Evolutionary conservation across 2,113 vertebrate genomes (phyloP).

Genomic region (Guaruba guarouba): DNA sequence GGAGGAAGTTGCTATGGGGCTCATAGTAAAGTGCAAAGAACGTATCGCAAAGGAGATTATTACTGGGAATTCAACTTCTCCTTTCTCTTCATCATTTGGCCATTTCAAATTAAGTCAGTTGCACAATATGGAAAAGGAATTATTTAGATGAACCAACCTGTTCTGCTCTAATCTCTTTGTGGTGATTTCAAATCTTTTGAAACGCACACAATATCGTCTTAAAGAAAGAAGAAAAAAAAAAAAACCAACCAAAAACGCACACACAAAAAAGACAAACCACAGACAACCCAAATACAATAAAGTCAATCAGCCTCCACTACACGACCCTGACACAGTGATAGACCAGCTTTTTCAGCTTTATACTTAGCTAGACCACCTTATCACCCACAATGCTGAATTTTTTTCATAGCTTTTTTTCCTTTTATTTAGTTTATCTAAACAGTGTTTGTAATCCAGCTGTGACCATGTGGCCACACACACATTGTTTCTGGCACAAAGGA

Average conservation of each 20-base stretch:
- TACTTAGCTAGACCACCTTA: neutral
- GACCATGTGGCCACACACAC: too few relatives aligned
- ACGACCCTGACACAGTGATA: neutral
- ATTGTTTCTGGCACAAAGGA: neutral
- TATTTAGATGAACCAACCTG: neutral
- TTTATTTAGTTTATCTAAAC: neutral
- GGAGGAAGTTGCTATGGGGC: neutral
- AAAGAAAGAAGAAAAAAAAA: neutral
- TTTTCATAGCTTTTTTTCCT: neutral
- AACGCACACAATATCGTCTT: neutral
- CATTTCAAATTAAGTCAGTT: slow-evolving; percentile 1
- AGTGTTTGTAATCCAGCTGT: neutral
- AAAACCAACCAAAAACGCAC: neutral
- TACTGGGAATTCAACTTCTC: neutral
- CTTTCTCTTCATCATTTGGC: neutral
- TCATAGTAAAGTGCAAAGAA: neutral
- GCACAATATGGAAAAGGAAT: neutral
- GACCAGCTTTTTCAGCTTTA: neutral
- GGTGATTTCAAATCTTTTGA: neutral
- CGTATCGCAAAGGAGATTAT: neutral
- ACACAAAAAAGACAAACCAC: neutral
- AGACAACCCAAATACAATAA: neutral
- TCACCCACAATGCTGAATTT: neutral
- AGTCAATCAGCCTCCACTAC: neutral
- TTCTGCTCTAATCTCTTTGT: neutral